phyloP scores from a whole-genome alignment of 2,113 vertebrate genomes.

The Zosterops japonicus region DNA sequence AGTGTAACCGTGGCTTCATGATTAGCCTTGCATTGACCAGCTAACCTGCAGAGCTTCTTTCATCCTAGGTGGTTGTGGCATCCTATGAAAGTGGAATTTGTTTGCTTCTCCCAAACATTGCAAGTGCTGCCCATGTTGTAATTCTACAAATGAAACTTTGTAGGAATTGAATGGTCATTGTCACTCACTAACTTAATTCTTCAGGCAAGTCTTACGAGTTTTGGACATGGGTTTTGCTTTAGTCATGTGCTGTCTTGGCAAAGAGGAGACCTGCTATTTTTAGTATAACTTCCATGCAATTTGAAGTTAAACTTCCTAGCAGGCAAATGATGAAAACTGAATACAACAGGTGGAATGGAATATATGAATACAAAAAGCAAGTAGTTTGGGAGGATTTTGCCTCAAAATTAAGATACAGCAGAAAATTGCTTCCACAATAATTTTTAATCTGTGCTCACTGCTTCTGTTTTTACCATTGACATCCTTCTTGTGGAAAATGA shows the following conservation, averaged over 20 bases:
- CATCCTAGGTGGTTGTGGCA: background rate
- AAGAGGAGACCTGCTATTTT: background rate
- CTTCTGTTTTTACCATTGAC: background rate
- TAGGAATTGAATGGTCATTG: background rate
- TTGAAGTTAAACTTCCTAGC: background rate
- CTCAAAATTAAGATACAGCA: background rate
- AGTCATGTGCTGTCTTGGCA: background rate
- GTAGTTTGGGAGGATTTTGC: background rate
- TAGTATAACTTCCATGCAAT: background rate
- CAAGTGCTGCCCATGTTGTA: background rate
- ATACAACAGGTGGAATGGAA: background rate
- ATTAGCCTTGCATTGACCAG: background rate
- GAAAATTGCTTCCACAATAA: background rate
- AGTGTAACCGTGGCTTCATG: background rate
- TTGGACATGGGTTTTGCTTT: background rate
- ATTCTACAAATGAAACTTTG: background rate
- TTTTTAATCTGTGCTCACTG: background rate
- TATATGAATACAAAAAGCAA: background rate
- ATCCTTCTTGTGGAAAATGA: background rate
- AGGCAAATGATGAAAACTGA: background rate
- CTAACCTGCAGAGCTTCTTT: background rate
- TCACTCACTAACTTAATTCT: background rate
- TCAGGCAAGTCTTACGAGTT: background rate
- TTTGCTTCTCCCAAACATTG: background rate
- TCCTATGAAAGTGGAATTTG: background rate